phyloP scores from a whole-genome alignment of 2,113 vertebrate species.

The Dicrurus megarhynchus region DNA sequence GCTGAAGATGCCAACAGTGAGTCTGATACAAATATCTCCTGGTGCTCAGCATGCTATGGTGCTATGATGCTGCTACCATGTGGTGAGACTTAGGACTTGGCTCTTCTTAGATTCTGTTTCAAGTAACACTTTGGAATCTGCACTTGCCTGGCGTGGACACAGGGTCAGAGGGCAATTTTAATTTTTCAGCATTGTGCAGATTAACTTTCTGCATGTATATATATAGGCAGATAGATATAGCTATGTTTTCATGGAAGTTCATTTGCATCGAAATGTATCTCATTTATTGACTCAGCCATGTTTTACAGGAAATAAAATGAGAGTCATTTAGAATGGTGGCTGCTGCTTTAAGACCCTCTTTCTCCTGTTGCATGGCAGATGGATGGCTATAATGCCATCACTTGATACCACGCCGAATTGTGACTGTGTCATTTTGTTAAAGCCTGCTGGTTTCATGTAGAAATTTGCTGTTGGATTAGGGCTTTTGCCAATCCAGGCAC shows the following conservation, averaged over 20 bases:
- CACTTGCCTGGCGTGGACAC: neutral
- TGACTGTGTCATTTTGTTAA: conserved; percentile 60
- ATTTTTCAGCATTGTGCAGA: neutral
- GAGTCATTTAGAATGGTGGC: neutral
- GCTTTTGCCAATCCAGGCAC: conserved; percentile 53
- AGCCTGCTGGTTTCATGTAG: conserved; percentile 67
- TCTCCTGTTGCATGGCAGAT: conserved; percentile 55
- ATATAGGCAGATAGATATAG: neutral
- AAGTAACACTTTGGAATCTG: neutral
- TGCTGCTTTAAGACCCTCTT: conserved; percentile 58
- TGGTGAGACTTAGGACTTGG: neutral
- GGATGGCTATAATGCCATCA: conserved; percentile 66
- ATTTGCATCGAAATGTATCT: neutral
- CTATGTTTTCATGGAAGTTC: neutral
- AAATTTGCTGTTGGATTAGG: conserved; percentile 56
- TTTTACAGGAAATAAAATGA: neutral
- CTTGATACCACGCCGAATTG: conserved; percentile 67
- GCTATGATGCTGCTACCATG: neutral
- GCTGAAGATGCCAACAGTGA: neutral
- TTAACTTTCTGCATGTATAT: neutral
- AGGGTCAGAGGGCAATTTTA: neutral
- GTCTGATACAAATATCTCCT: neutral
- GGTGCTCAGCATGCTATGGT: neutral
- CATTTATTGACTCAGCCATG: neutral
- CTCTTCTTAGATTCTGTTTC: neutral